These are phyloP conservation scores for Coranthus polyacanthus DNA, from an alignment of 2,797 vertebrate species.

Conservation along the genomic window DNA sequence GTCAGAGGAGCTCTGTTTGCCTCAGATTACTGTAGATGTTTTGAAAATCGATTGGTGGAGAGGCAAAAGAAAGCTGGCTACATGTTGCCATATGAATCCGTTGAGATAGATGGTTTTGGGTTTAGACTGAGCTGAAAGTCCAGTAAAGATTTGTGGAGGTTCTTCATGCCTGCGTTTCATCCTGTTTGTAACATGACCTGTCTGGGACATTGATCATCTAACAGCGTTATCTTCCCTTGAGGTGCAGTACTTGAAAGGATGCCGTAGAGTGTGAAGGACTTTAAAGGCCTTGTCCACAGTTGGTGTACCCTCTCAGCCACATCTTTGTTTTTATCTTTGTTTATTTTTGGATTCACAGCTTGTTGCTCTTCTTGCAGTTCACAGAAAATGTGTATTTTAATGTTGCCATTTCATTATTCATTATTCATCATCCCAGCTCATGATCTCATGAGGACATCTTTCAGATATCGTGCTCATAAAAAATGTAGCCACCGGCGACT, in stretches of 20 bases:
- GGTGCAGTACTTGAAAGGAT: conserved; percentile 22
- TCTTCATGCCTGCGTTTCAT: conserved; percentile 15
- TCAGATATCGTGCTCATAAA: conserved; percentile 12
- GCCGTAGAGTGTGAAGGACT: conserved; percentile 3
- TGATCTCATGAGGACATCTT: neutral
- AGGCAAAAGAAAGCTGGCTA: conserved; percentile 23
- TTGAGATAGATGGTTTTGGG: conserved; percentile 5
- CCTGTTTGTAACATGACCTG: conserved; percentile 20
- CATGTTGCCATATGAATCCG: conserved; percentile 2
- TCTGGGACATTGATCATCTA: conserved; percentile 21
- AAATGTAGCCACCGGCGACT: neutral
- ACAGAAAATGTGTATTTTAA: neutral
- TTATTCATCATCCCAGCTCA: neutral
- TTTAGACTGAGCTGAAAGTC: conserved; percentile 21
- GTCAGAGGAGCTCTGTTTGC: conserved; percentile 43
- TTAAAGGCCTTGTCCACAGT: neutral
- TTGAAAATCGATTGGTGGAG: conserved; percentile 48
- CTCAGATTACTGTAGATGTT: conserved; percentile 50
- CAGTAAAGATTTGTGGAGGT: neutral
- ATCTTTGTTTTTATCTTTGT: too few relatives aligned
- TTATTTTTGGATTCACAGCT: neutral
- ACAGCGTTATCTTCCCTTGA: conserved; percentile 1
- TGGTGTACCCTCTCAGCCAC: neutral
- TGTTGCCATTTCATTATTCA: neutral
- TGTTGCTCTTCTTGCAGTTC: neutral